These are phyloP conservation scores for Channa maculata DNA, from an alignment of 2,113 vertebrate species.

Conservation along the genomic window DNA sequence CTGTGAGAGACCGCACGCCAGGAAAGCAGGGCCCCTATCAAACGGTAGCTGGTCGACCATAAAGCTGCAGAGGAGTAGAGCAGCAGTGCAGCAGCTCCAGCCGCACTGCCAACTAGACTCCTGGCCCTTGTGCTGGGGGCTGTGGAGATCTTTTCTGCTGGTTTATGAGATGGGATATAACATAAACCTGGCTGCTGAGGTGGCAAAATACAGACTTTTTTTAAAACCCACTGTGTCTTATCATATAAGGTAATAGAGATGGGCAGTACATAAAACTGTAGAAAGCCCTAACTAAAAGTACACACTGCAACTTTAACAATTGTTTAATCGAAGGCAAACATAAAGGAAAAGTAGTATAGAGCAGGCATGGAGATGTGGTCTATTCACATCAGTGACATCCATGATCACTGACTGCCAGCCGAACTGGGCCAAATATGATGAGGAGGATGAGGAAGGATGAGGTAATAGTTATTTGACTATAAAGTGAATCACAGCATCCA, in stretches of 20 bases:
- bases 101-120: slow-evolving; percentile 33
- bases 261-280: slow-evolving; percentile 6
- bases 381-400: too few relatives aligned
- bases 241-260: slow-evolving; percentile 30
- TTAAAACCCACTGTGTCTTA: slow-evolving; percentile 21
- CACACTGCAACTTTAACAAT: not conserved
- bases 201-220: slow-evolving; percentile 18
- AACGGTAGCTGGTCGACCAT: slow-evolving; percentile 27
- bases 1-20: slow-evolving; percentile 12
- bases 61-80: slow-evolving; percentile 33
- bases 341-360: too few relatives aligned
- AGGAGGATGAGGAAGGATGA: too few relatives aligned
- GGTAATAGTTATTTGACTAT: too few relatives aligned
- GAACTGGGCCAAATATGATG: too few relatives aligned
- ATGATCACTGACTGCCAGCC: too few relatives aligned
- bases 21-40: slow-evolving; percentile 32
- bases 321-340: not conserved
- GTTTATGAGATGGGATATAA: slow-evolving; percentile 42
- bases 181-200: slow-evolving; percentile 46
- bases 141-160: slow-evolving; percentile 15
- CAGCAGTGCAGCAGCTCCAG: slow-evolving; percentile 24
- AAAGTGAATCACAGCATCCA: too few relatives aligned
- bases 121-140: slow-evolving; percentile 28
- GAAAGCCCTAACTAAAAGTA: not conserved
- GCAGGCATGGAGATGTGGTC: not conserved